Base-by-base conservation (phyloP, 1,140 invertebrate species). In the Drosophila malerkotliana region DNA sequence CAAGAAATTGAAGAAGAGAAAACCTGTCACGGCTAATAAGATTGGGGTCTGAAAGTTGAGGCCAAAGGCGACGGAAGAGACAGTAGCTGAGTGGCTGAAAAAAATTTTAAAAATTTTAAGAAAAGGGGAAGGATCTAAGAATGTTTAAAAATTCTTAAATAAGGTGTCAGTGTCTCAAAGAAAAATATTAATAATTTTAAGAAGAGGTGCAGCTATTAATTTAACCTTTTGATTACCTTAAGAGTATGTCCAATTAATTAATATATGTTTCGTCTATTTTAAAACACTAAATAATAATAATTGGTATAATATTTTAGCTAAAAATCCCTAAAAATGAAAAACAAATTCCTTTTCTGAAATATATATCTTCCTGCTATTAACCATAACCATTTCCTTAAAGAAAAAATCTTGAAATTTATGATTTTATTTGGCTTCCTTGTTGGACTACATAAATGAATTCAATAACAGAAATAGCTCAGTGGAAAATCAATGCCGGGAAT, bases 401-500 rank as follows among this genome's bases (percentile, higher is more conserved):
- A 63, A 53, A 45, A 66, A 68, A 54, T 30, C 8, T 8, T 14
- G 24, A 57, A 47, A 67, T 67, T 68, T 68, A 69, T 57, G 64
- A 69, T 69, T 57, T 69, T 69, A 57, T 69, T 56, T 55, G 41
- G 51, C 30, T 68, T 68, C 41, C 66, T 56, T 30, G 12, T n/a
- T n/a, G 39, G n/a, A 41, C 39, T 64, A 30, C 21, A 24, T 15
- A 15, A 37, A 32, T 28, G 39, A 58, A 45, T 37, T 57, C 67
- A 57, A 58, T 69, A 56, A 71, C 58, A 32, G 53, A 58, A 71
- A 71, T 52, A 71, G 37, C 48, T 59, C 47, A 72, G 55, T 47
- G 68, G 67, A 69, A 69, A 69, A 69, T 69, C 66, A 69, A 69
- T 69, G 63, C 64, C 51, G 37, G 51, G 56, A 18, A 72, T 45